A percentile compares a stretch with the other conserved stretches of the same genome.
Evolutionary conservation across 2,888 invertebrate species (phyloP).

Genomic region (Alentia gelatinosa): DNA sequence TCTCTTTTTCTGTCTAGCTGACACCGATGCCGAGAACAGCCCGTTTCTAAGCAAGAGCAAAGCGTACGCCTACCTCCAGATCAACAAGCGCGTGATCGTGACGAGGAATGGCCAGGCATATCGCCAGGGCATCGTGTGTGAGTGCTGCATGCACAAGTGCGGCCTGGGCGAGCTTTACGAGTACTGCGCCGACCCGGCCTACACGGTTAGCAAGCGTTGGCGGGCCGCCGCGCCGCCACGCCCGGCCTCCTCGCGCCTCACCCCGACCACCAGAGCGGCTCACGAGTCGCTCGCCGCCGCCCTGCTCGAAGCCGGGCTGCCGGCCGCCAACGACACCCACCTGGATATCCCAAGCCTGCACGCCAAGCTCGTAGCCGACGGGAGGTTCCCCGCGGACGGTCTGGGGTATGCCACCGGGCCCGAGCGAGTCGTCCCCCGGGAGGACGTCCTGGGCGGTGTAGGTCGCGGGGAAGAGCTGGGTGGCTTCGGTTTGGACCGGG

Average conservation of each 20-base stretch:
- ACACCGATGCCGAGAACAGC: neutral
- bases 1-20: neutral
- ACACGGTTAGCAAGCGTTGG: neutral
- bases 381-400: neutral
- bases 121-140: slow-evolving; percentile 57
- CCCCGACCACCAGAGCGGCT: neutral
- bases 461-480: neutral
- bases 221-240: neutral
- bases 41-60: neutral
- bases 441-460: neutral
- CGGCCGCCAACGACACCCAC: neutral
- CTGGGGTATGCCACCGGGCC: neutral
- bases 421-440: neutral
- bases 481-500: neutral
- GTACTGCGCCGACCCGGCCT: slow-evolving; percentile 52
- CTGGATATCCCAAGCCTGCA: neutral
- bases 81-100: neutral
- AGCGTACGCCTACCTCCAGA: neutral
- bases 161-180: slow-evolving; percentile 32
- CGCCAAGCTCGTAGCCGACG: neutral
- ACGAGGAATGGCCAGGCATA: neutral
- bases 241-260: neutral
- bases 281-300: neutral
- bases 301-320: neutral
- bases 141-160: slow-evolving; percentile 57